Evolutionary conservation across 2,888 invertebrate genomes (phyloP).

Genomic region (Parnassius smintheus): DNA sequence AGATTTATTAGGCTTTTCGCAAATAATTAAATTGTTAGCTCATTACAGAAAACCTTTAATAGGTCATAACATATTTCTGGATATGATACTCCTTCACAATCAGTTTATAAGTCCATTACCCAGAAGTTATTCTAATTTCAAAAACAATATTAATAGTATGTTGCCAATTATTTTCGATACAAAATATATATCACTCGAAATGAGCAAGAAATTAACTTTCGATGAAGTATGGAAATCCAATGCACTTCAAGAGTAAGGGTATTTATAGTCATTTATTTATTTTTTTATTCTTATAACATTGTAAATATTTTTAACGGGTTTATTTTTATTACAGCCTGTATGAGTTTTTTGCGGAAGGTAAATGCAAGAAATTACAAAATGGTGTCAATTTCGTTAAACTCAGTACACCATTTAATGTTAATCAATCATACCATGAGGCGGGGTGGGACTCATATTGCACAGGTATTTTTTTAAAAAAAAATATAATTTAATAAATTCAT

Average conservation of each 20-base stretch:
- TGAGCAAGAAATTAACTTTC: conserved; percentile 65
- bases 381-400: conserved; percentile 55
- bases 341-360: conserved; percentile 79
- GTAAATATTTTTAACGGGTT: neutral
- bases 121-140: conserved; percentile 83
- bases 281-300: neutral
- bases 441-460: conserved; percentile 91
- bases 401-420: conserved; percentile 53
- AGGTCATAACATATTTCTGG: conserved; percentile 88
- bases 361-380: conserved; percentile 56
- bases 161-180: conserved; percentile 89
- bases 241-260: conserved; percentile 70
- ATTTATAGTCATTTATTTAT: conserved; percentile 23
- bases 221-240: conserved; percentile 77
- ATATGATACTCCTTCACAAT: conserved; percentile 85
- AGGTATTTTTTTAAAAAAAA: conserved; percentile 44
- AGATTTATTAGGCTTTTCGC: conserved; percentile 84
- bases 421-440: conserved; percentile 85
- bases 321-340: conserved; percentile 70
- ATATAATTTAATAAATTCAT: neutral
- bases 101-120: conserved; percentile 87
- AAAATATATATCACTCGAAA: conserved; percentile 83
- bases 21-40: conserved; percentile 82
- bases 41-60: conserved; percentile 85
- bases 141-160: conserved; percentile 79